Evolutionary conservation across 1,140 invertebrate genomes (phyloP), one percentile per base, ranked within the genome.

Genomic region (Brachionus paranguensis): DNA sequence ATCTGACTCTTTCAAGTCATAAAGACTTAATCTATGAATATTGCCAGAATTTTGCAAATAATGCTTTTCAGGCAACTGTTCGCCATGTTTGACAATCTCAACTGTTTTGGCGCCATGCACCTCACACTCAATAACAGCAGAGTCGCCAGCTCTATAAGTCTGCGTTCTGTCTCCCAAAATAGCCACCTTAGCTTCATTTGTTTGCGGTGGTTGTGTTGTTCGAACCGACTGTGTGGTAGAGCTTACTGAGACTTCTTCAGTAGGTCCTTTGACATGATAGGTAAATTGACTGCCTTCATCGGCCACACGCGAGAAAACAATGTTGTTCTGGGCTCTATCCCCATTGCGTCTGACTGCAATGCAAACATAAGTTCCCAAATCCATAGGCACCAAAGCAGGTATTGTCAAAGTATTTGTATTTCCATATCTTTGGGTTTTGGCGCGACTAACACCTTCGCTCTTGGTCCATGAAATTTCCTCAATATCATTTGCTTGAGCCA

Each of bases 311-410:
- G 29, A 20, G 53, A 81, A 81, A 33, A 64, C 37, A 81, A 81
- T 68, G 24, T 55, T 81, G 41, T 81, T 81, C 43, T 81, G 78
- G 33, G 64, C 78, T 64, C 78, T 8, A 10, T 60, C 53, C 4
- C 64, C 53, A 68, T 81, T 68, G 3, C 53, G 41, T 60, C 64
- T 81, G 10, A 68, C 60, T 12, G 43, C 78, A 45, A 81, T 81
- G 27, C 78, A 81, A 17, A 81, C 78, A 81, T 81, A 81, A 43
- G 78, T 81, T 41, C 78, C 78, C 17, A 81, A 64, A 47, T 81
- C 78, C 78, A 81, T 81, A 41, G 78, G 64, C 3, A 68, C 37
- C 17, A 81, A 64, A 64, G 78, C 78, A n/a, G 53, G 53, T 24
- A 81, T 64, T 11, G 60, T 68, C n/a, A 81, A 64, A 14, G 37